These are phyloP conservation scores for Caerostris extrusa DNA, from an alignment of 1,140 invertebrate genomes.

Conservation along the genomic window DNA sequence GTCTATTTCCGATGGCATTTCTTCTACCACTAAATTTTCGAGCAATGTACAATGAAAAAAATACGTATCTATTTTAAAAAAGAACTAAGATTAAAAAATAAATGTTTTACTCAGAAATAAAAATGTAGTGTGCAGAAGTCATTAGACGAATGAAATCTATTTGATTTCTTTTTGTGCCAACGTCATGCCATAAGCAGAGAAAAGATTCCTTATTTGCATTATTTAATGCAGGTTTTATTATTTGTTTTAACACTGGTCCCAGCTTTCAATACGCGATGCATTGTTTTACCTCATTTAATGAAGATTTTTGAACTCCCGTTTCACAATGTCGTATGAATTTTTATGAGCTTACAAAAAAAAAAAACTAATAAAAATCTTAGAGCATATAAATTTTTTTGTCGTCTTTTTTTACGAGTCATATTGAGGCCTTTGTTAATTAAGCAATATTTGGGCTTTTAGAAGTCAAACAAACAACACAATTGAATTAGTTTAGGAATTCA, in stretches of 20 bases:
- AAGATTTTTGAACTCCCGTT: constrained; percentile 4
- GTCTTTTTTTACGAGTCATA: not conserved
- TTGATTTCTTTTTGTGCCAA: constrained; percentile 26
- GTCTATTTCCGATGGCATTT: constrained; percentile 48
- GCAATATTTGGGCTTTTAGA: constrained; percentile 3
- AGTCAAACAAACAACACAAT: not conserved
- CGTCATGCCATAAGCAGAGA: not conserved
- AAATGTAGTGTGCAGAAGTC: constrained; percentile 43
- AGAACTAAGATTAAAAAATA: constrained; percentile 30
- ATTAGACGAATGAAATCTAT: constrained; percentile 38
- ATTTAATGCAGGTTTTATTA: constrained; percentile 42
- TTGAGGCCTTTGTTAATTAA: constrained; percentile 10
- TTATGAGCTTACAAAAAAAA: not conserved
- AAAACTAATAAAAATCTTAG: not conserved
- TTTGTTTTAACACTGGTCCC: constrained; percentile 10
- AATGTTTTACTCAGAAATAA: constrained; percentile 30
- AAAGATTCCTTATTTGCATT: constrained; percentile 42
- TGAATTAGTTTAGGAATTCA: not conserved
- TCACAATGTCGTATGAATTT: constrained; percentile 19
- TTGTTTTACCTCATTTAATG: constrained; percentile 7
- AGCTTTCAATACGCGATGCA: constrained; percentile 8
- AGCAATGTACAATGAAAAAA: constrained; percentile 22
- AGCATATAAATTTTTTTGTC: not conserved
- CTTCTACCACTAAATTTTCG: constrained; percentile 13
- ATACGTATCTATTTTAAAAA: constrained; percentile 35